Conservation (phyloP, 2,888 invertebrate species). For the Limnephilus lunatus region DNA sequence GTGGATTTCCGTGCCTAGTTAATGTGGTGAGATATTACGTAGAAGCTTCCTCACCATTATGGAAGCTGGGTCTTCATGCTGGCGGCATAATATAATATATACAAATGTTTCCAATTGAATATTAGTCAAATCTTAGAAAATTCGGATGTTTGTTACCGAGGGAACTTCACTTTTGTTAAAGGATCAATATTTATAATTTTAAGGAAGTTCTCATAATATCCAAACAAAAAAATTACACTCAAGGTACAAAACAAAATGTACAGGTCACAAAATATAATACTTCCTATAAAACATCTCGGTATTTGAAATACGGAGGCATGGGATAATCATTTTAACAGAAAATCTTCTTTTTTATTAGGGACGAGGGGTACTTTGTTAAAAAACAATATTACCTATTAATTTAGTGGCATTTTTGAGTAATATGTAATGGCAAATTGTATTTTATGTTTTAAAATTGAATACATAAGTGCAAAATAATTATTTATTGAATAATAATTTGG, state of each 20-base stretch:
- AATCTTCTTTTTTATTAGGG: background rate
- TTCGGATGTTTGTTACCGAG: background rate
- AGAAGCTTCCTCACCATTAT: constrained; percentile 16
- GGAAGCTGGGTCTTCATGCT: constrained; percentile 31
- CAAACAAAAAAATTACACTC: background rate
- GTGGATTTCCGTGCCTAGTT: background rate
- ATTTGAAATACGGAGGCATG: background rate
- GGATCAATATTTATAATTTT: background rate
- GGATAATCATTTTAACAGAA: background rate
- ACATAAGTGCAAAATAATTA: too few relatives aligned
- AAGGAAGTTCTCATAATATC: background rate
- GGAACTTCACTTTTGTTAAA: background rate
- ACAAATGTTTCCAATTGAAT: constrained; percentile 17
- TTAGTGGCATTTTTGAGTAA: background rate
- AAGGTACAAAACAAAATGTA: background rate
- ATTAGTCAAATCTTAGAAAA: constrained; percentile 6
- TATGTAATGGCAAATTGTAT: background rate
- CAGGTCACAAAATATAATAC: background rate
- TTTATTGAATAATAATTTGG: background rate
- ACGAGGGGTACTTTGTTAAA: background rate
- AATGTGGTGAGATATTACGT: background rate
- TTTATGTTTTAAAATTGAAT: too few relatives aligned
- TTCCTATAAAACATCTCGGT: background rate
- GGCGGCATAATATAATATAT: constrained; percentile 25
- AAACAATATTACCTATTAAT: background rate